Evolutionary conservation across 2,113 vertebrate species (phyloP).

Genomic region (Archilochus colubris): DNA sequence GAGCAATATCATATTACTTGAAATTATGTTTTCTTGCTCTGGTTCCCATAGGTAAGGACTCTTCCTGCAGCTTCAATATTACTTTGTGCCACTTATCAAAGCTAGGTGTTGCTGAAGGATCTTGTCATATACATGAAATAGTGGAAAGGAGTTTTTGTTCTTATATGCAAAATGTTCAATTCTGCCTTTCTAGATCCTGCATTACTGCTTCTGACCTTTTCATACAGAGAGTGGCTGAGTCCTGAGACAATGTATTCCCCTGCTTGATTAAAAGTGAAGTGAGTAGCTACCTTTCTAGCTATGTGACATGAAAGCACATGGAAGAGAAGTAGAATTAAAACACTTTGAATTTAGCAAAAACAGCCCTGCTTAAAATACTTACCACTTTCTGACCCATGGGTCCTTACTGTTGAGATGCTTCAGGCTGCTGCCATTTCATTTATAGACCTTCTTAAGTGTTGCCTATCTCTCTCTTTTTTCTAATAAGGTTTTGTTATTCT

Average conservation of each 20-base stretch:
- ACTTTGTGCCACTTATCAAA: background rate
- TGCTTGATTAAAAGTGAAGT: background rate
- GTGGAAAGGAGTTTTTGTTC: background rate
- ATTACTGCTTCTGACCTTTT: background rate
- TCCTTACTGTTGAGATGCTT: background rate
- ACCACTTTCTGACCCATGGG: background rate
- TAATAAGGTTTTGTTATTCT: background rate
- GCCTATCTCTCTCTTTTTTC: background rate
- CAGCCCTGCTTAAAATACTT: background rate
- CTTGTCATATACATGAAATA: background rate
- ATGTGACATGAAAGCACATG: background rate
- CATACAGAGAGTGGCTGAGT: background rate
- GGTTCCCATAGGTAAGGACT: background rate
- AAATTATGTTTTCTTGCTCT: background rate
- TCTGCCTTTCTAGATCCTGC: background rate
- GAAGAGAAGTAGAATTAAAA: conserved; percentile 15
- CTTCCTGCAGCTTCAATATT: background rate
- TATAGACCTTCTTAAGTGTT: background rate
- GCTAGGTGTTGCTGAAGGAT: background rate
- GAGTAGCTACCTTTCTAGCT: background rate
- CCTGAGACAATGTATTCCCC: background rate
- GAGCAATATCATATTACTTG: background rate
- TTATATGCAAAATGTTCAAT: background rate
- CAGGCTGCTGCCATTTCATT: background rate
- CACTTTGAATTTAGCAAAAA: conserved; percentile 41